Percentiles rank a stretch among this genome's conserved stretches.
These are phyloP conservation scores for Penaeus vannamei DNA, from an alignment of 1,140 invertebrate species.

Conservation along the genomic window DNA sequence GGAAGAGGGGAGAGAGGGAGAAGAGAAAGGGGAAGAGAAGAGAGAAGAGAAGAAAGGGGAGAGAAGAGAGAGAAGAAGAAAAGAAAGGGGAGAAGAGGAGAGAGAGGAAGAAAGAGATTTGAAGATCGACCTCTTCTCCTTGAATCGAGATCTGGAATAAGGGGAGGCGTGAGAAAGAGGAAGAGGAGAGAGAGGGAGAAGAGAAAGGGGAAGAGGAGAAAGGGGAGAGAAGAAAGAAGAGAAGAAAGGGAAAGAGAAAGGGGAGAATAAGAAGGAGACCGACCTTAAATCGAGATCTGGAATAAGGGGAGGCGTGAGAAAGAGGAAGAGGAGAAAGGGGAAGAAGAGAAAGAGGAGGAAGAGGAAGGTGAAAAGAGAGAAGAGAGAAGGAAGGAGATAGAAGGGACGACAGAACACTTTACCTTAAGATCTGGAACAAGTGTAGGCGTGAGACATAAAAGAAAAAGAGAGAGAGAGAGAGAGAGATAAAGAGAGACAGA, in stretches of 20 bases:
- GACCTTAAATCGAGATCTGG: background rate
- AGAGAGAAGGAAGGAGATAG: too few species aligned
- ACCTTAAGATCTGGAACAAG: too few species aligned
- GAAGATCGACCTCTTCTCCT: background rate
- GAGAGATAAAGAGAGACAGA: too few species aligned
- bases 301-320: background rate
- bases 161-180: background rate
- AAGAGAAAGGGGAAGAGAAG: background rate
- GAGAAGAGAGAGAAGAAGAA: background rate
- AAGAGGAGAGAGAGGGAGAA: too few species aligned
- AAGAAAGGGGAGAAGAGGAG: too few species aligned
- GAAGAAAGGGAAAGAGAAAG: too few species aligned
- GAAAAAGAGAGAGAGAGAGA: too few species aligned
- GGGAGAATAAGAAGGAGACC: background rate
- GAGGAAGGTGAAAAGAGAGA: background rate
- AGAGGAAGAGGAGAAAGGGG: background rate
- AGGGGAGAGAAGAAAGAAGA: too few species aligned
- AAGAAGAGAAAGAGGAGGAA: background rate
- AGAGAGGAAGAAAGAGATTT: too few species aligned
- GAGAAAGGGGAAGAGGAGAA: too few species aligned
- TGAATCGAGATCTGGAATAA: background rate
- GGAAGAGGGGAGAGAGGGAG: background rate
- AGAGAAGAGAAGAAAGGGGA: background rate
- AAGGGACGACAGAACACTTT: too few species aligned
- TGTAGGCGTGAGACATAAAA: too few species aligned